These are phyloP conservation scores for Ramphastos sulfuratus DNA, from an alignment of 2,113 vertebrate species.

Conservation along the genomic window DNA sequence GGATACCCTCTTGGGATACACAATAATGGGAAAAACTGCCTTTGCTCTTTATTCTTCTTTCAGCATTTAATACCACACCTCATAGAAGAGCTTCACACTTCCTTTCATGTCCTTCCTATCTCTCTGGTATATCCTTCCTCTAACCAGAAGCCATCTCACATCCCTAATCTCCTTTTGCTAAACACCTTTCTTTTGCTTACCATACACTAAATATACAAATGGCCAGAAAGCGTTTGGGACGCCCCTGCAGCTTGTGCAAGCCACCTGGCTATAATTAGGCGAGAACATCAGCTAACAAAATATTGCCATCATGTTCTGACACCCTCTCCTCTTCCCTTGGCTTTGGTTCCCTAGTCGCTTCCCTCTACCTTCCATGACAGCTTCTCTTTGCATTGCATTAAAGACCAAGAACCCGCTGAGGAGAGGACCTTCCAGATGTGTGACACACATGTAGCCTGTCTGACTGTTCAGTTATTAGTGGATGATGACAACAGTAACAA, in stretches of 20 bases:
- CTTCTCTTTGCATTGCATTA: not conserved
- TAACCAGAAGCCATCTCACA: conserved; percentile 55
- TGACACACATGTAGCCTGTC: not conserved
- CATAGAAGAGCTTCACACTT: conserved; percentile 38
- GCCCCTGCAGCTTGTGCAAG: conserved; percentile 26
- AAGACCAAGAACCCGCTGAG: not conserved
- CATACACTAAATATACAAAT: conserved; percentile 48
- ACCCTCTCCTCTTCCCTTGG: conserved; percentile 34
- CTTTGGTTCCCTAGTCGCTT: conserved; percentile 33
- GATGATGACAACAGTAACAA: conserved; percentile 19
- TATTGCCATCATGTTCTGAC: conserved; percentile 43
- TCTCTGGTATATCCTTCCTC: conserved; percentile 52
- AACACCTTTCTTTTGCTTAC: conserved; percentile 47
- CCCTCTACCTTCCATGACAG: not conserved
- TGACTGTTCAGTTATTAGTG: conserved; percentile 8
- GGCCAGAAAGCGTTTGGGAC: conserved; percentile 36
- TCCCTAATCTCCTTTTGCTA: conserved; percentile 53
- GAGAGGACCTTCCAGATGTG: not conserved
- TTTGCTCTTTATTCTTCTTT: conserved; percentile 59
- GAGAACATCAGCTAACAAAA: conserved; percentile 51
- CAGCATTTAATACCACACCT: conserved; percentile 57
- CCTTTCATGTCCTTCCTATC: conserved; percentile 61
- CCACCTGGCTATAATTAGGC: conserved; percentile 33
- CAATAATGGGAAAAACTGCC: conserved; percentile 48
- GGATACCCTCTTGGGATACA: conserved; percentile 48